Evolutionary conservation across 2,113 vertebrate species (phyloP), one percentile per base, ranked within the genome.

Genomic region (Pipra filicauda): DNA sequence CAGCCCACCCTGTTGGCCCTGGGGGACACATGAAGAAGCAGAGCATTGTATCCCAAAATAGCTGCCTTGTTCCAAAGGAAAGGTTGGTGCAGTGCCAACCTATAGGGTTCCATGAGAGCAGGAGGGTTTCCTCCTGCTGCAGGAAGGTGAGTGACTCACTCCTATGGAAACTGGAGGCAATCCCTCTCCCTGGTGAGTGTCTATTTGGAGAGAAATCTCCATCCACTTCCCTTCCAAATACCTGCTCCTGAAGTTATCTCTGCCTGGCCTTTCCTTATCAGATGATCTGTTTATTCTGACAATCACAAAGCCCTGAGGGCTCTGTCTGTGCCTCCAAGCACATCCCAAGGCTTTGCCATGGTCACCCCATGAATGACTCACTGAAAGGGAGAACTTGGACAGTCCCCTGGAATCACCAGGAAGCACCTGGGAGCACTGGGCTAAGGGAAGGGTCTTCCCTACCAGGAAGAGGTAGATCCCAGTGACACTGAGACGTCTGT

Each of bases 61-160:
- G 35, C 9, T 3, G 43, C 43, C 24, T 72, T 12, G 0, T 66
- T 6, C 12, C 46, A 61, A 73, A 62, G 91, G 55, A 33, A 83
- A 80, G 55, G 27, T 51, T 2, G 1, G 21, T 1, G 37, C 8
- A 55, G 61, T 80, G 80, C 74, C 70, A 70, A 28, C 18, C 8
- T 4, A 24, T 28, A 15, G 59, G 44, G 5, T 58, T 90, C 54
- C 54, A 37, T 8, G 30, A 12, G n/a, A 84, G 52, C 5, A 2
- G 41, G 81, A 91, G 88, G 78, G 46, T 54, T 91, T 93, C 91
- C 83, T 97, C 33, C 93, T 88, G 44, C 75, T 33, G 4, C 92
- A 95, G 96, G 96, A 97, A 96, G 75, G 83, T 16, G 75, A 74
- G 79, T 97, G 95, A 97, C 69, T 96, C 96, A 94, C 33, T 77